These are phyloP conservation scores for Amphipyra tragopoginis DNA, from an alignment of 2,888 invertebrate species.

Conservation along the genomic window DNA sequence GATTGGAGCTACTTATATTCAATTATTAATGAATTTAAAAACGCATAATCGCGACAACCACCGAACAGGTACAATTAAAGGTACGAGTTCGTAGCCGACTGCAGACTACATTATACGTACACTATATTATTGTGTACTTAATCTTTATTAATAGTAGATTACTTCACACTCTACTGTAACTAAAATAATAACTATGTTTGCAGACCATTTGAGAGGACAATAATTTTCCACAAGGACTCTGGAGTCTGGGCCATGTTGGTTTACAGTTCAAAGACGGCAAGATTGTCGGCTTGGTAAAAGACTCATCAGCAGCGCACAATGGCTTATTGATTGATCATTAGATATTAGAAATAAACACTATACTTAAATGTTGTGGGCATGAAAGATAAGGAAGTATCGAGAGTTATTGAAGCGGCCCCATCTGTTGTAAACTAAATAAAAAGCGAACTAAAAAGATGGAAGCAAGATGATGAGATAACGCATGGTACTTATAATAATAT, in stretches of 20 bases:
- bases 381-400: slow-evolving; percentile 95
- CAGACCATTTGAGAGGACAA: slow-evolving; percentile 97
- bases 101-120: no score
- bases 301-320: slow-evolving; percentile 97
- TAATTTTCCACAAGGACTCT: slow-evolving; percentile 97
- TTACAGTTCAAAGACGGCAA: slow-evolving; percentile 97
- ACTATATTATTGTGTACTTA: no score
- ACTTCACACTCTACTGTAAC: no score
- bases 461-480: no score
- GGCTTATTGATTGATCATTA: slow-evolving; percentile 97
- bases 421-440: slow-evolving; percentile 93
- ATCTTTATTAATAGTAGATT: no score
- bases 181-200: slow-evolving; percentile 50
- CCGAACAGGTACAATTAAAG: no score
- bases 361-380: slow-evolving; percentile 97
- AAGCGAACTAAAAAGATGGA: no score
- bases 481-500: no score
- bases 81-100: no score
- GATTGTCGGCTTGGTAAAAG: slow-evolving; percentile 95
- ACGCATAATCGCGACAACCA: no score
- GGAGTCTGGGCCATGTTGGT: slow-evolving; percentile 94
- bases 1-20: no score
- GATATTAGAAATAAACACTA: slow-evolving; percentile 96
- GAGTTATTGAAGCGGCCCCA: slow-evolving; percentile 93
- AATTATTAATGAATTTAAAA: no score